Percentiles rank a stretch among this genome's conserved stretches.
These are phyloP conservation scores for Heliothis peltigera DNA, from an alignment of 2,888 invertebrate species.

Conservation along the genomic window DNA sequence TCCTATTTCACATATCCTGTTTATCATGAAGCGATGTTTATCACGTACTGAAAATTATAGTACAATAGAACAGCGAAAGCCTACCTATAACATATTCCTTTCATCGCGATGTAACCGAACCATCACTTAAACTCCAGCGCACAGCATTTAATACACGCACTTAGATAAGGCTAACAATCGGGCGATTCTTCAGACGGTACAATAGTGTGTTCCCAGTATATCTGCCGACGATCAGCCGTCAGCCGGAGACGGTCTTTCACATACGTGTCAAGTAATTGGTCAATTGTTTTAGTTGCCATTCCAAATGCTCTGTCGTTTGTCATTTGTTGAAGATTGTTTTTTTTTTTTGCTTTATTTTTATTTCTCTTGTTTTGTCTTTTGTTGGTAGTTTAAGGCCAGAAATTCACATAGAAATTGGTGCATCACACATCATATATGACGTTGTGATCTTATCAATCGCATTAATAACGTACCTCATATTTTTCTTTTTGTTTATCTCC, in stretches of 20 bases:
- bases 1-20: not conserved
- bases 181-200: constrained; percentile 50
- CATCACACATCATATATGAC: no score
- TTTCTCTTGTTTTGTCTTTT: not conserved
- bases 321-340: constrained; percentile 20
- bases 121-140: constrained; percentile 30
- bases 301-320: constrained; percentile 34
- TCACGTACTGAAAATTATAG: not conserved
- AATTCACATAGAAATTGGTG: no score
- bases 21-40: no score
- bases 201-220: constrained; percentile 59
- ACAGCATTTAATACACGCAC: constrained; percentile 32
- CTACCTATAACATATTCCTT: not conserved
- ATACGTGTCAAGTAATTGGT: constrained; percentile 54
- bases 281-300: constrained; percentile 55
- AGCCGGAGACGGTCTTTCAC: constrained; percentile 55
- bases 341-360: not conserved
- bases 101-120: constrained; percentile 46
- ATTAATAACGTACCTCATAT: no score
- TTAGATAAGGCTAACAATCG: constrained; percentile 61
- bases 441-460: no score
- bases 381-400: no score
- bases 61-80: not conserved
- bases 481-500: no score
- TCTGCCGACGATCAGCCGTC: constrained; percentile 58